Evolutionary conservation across 2,888 invertebrate genomes (phyloP), one percentile per base, ranked within the genome.

Genomic region (Sphaerophoria taeniata): DNA sequence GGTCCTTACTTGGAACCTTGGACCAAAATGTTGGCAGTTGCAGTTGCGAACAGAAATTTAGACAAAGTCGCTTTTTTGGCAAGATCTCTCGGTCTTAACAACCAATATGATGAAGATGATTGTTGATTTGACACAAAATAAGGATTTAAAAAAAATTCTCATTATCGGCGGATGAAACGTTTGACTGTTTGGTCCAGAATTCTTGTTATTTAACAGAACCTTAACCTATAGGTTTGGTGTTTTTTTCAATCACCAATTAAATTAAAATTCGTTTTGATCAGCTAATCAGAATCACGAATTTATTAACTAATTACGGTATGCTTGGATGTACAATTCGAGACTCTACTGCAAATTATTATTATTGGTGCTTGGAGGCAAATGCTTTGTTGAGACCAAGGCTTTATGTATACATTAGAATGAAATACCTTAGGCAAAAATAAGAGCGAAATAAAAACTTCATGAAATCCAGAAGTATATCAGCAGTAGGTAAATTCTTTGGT

Each of bases 251-350:
- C 47, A 36, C 63, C 53, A 73, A 73, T 63, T 73, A 73, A 67
- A 33, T 72, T 14, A 12, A 39, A 47, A 36, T 16, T 58, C 51
- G 39, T 53, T 60, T 14, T 47, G 16, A 65, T 45, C 51, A 47
- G 60, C 73, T 74, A 72, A 79, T 79, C 79, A 67, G 14, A 72
- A 79, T 79, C 79, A 67, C 24, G 71, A 63, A 63, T 45, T 73
- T 49, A 80, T 69, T 74, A 74, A 74, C 61, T 53, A 74, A 79
- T 69, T 55, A 73, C 33, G 51, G 14, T 47, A 51, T 39, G 47
- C 74, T 51, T 74, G 53, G 49, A 33, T 74, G 33, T 69, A 55
- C 67, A 70, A 70, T 76, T 69, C 47, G 36, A 31, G 74, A 55
- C 16, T 74, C 79, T 47, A 47, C 74, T 74, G 74, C 39, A 36